Evolutionary conservation across 2,888 invertebrate genomes (phyloP), one percentile per base, ranked within the genome.

Genomic region (Ectropis crepuscularia): DNA sequence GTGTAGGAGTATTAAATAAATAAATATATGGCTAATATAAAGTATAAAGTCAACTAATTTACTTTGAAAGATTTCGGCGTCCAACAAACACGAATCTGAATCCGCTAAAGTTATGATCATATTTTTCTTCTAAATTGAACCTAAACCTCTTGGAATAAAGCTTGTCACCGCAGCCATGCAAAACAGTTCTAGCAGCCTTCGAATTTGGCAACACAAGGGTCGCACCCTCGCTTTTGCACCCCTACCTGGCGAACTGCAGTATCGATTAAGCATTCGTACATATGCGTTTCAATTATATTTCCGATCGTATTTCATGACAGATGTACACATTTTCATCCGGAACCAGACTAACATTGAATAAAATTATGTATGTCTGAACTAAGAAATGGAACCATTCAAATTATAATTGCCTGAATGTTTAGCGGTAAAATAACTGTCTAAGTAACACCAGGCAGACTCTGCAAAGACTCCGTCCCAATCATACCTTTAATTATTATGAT

Each of bases 241-340:
- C 86, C 85, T 79, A 80, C 79, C 81, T 77, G 76, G 75, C 85
- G 83, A 84, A 77, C 54, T 90, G 89, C 90, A 90, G 87, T 91
- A 90, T 92, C 87, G 91, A 92, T 92, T 86, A 85, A 84, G 70
- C 75, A 80, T 78, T 80, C 75, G 76, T 80, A 74, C 74, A 28
- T 28, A 28, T 28, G 70, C 74, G 70, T 68, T 73, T 62, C 75
- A 74, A 76, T 77, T 69, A 68, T 72, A 74, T 76, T 75, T 74
- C 63, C 69, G 68, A 72, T 68, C 66, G 65, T 67, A 67, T 70
- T 70, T 74, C 45, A 48, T 68, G 47, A n/a, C 57, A 45, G 28
- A 53, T n/a, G 50, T 16, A 5, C n/a, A 16, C 39, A 12, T 55
- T 16, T 7, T 11, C 16, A 39, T 11, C 39, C 2, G n/a, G 10